Conservation (phyloP, 2,113 vertebrate species). For the Limnothrissa miodon region DNA sequence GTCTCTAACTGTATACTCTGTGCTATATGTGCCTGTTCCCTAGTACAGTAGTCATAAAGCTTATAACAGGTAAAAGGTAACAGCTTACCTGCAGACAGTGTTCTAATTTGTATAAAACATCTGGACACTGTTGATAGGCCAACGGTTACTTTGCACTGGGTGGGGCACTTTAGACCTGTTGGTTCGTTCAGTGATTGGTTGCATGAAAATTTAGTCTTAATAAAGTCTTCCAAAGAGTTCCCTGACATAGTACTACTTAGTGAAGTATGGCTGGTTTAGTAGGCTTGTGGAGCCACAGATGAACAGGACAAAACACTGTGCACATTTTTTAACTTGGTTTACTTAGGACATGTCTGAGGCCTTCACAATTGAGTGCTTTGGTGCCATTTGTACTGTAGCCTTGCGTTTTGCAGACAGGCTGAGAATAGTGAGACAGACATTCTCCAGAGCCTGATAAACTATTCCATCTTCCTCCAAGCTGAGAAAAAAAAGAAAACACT, state of each 20-base stretch:
- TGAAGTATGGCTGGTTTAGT: background rate
- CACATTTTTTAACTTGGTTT: background rate
- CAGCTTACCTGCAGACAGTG: background rate
- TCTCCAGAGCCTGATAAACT: slow-evolving; percentile 62
- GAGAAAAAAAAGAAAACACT: slow-evolving; percentile 57
- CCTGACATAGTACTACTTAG: too few species aligned
- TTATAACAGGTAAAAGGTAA: too few species aligned
- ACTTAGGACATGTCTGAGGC: background rate
- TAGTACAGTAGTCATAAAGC: background rate
- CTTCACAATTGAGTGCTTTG: background rate
- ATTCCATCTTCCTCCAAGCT: slow-evolving; percentile 64
- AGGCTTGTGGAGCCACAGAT: background rate
- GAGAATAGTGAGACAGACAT: slow-evolving; percentile 63
- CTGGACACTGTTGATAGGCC: too few species aligned
- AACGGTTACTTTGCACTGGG: too few species aligned
- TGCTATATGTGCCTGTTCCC: background rate
- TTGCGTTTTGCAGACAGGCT: slow-evolving; percentile 56
- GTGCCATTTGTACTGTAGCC: slow-evolving; percentile 16
- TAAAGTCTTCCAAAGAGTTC: too few species aligned
- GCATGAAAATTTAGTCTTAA: too few species aligned
- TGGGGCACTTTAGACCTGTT: too few species aligned
- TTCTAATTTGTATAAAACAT: background rate
- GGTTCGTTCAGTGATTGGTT: too few species aligned
- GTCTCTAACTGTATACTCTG: background rate
- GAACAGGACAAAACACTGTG: background rate